These are phyloP conservation scores for Brienomyrus brachyistius DNA, from an alignment of 2,113 vertebrate species.

Conservation along the genomic window DNA sequence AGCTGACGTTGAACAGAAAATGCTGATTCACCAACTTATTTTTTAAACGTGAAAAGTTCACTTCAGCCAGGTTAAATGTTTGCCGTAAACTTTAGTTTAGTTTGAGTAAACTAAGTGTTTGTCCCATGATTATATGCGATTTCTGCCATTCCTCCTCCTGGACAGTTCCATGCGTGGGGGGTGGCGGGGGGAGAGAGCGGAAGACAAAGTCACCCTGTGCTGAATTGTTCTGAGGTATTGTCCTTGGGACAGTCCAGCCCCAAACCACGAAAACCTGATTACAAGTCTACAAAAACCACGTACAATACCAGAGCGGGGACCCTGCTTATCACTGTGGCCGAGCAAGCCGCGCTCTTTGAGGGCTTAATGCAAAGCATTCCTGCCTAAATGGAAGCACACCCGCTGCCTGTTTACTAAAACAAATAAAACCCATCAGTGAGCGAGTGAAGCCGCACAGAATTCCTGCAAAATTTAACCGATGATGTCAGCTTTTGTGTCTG, in stretches of 20 bases:
- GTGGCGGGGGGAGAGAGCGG: slow-evolving; percentile 30
- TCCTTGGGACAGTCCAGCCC: slow-evolving; percentile 53
- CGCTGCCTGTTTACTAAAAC: slow-evolving; percentile 21
- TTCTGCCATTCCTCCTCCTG: slow-evolving; percentile 24
- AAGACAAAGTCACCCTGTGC: slow-evolving; percentile 32
- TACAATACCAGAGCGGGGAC: slow-evolving; percentile 44
- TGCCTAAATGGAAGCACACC: slow-evolving; percentile 27
- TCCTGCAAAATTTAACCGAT: not conserved
- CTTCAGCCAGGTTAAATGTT: slow-evolving; percentile 35
- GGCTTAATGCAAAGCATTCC: slow-evolving; percentile 22
- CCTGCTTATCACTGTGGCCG: slow-evolving; percentile 29
- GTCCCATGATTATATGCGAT: slow-evolving; percentile 34
- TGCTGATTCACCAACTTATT: not conserved
- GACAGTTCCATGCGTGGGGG: slow-evolving; percentile 26
- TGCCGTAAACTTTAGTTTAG: no score
- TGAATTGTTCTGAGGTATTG: slow-evolving; percentile 51
- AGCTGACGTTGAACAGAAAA: not conserved
- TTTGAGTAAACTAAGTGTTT: slow-evolving; percentile 30
- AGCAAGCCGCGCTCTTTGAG: slow-evolving; percentile 25
- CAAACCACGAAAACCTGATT: slow-evolving; percentile 56
- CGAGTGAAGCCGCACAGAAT: not conserved
- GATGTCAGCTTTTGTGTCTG: not conserved
- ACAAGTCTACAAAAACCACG: slow-evolving; percentile 53
- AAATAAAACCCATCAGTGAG: slow-evolving; percentile 25
- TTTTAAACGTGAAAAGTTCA: slow-evolving; percentile 23